Base-by-base conservation (phyloP, 30 jellyfish, hydroid and myxozoan species). In the Aurelia aurita region DNA sequence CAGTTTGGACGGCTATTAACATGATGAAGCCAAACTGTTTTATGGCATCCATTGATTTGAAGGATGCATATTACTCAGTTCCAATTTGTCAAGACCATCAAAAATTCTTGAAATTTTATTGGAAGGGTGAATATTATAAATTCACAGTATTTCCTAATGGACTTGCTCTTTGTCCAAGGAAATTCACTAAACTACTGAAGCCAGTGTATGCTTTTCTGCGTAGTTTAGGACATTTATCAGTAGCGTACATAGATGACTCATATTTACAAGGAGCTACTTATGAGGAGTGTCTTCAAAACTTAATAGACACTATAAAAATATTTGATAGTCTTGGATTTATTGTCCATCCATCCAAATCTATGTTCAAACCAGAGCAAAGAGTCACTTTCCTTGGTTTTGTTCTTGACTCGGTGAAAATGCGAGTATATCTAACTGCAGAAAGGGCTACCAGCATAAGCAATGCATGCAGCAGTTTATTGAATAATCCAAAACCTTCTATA, bases 101-200 rank as follows among this genome's bases (percentile, higher is more conserved):
- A 49, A 49, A 58, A 58, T 58, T 18, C 69, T 31, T 58, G 23
- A 58, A 58, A 58, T 58, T 58, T 58, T 18, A 58, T 58, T 64
- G 77, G 77, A 44, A 70, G 14, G 68, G 28, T 34, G 39, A 3
- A 55, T 35, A n/a, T 58, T 77, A 60, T 27, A 58, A 74, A 49
- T 85, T 27, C 74, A 61, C 77, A 61, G 45, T 54, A 10, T 39
- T 14, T 31, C 91, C 90, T 16, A 72, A 74, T 58, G 91, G 95
- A 0, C 43, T 49, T 10, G 80, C 89, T 1, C 2, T 3, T 5
- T 51, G 80, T 22, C 49, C 87, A 2, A 25, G 86, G 64, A 74
- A 54, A 26, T 74, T 82, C 51, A 57, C 97, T 2, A 79, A 88
- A 55, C 61, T 88, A 20, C 3, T 54, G 27, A 87, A 78, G 51